A percentile compares a stretch with the other conserved stretches of the same genome.
phyloP scores from a whole-genome alignment of 2,113 vertebrate species.

The Caranx ignobilis region DNA sequence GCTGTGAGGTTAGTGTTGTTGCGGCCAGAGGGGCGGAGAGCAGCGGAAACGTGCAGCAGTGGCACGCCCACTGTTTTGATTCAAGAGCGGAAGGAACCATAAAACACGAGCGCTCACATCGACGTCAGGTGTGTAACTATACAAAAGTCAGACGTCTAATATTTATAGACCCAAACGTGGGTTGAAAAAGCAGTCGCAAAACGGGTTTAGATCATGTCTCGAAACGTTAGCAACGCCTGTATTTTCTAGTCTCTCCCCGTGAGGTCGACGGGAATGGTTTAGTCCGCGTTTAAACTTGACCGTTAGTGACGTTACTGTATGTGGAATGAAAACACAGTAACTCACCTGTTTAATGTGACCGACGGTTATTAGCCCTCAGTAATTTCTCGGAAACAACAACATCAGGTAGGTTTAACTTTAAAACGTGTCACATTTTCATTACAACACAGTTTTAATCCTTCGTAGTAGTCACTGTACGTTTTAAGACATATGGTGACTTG shows the following conservation, averaged over 20 bases:
- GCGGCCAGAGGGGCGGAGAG: too few species aligned
- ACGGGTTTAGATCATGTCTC: too few species aligned
- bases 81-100: constrained; percentile 66
- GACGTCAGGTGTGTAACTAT: rapidly evolving
- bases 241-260: rapidly evolving
- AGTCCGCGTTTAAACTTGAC: constrained; percentile 59
- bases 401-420: constrained; percentile 25
- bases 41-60: too few species aligned
- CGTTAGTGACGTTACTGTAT: not conserved
- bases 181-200: not conserved
- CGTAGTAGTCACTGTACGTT: too few species aligned
- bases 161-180: rapidly evolving
- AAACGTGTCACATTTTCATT: too few species aligned
- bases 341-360: not conserved
- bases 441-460: too few species aligned
- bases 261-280: constrained; percentile 29
- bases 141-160: not conserved
- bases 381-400: not conserved
- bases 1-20: too few species aligned
- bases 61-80: constrained; percentile 68
- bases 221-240: not conserved
- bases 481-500: too few species aligned
- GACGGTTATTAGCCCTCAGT: not conserved
- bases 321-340: not conserved
- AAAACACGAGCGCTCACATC: rapidly evolving